These are phyloP conservation scores for Engraulis encrasicolus DNA, from an alignment of 2,113 vertebrate species.

Conservation along the genomic window DNA sequence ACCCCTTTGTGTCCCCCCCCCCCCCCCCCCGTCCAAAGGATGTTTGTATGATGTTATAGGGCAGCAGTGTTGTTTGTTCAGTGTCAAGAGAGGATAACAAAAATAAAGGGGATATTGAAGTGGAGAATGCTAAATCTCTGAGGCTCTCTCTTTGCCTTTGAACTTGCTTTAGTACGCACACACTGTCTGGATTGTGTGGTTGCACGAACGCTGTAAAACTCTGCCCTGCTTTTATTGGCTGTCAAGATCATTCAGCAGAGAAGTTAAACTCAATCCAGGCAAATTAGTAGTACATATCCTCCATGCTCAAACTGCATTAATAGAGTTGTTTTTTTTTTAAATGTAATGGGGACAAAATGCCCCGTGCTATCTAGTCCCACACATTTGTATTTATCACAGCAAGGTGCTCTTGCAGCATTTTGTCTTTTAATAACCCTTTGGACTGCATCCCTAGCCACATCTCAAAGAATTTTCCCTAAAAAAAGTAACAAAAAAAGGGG, in stretches of 20 bases:
- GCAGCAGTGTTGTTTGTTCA: neutral
- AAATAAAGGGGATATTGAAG: neutral
- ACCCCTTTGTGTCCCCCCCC: too few relatives aligned
- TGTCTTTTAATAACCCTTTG: neutral
- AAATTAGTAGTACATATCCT: too few relatives aligned
- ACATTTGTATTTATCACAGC: neutral
- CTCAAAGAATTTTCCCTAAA: neutral
- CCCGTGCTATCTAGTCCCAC: neutral
- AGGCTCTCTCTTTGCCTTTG: neutral
- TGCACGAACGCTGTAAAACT: neutral
- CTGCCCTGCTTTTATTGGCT: neutral
- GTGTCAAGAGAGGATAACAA: neutral
- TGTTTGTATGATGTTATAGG: neutral
- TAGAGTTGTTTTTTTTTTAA: neutral
- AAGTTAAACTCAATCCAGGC: too few relatives aligned
- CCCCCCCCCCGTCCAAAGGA: too few relatives aligned
- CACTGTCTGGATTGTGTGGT: neutral
- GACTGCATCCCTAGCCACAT: neutral
- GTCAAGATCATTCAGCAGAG: neutral
- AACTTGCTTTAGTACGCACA: neutral
- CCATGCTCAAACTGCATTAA: neutral
- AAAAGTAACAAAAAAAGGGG: too few relatives aligned
- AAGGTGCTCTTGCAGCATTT: neutral
- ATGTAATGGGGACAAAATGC: neutral
- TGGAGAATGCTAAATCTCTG: neutral